phyloP scores from a whole-genome alignment of 2,888 invertebrate species.

The Chrysina gloriosa region DNA sequence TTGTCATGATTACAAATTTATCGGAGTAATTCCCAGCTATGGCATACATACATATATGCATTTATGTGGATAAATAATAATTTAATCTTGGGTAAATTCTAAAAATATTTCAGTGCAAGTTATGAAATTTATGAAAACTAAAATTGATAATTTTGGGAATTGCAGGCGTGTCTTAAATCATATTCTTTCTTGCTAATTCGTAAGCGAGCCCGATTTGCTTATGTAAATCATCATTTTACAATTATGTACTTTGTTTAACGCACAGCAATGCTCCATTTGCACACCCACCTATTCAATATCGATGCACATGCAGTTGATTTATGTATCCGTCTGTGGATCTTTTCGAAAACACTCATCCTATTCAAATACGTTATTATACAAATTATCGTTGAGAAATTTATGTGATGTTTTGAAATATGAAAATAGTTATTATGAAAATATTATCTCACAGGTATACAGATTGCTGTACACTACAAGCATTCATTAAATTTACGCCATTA shows the following conservation, averaged over 20 bases:
- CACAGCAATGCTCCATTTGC: not conserved
- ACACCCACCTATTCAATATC: constrained; percentile 24
- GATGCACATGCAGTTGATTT: constrained; percentile 24
- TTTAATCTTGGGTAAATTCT: too few relatives aligned
- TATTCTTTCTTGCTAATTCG: too few relatives aligned
- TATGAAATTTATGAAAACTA: too few relatives aligned
- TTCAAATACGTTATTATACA: constrained; percentile 35
- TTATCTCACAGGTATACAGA: constrained; percentile 37
- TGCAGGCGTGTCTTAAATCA: too few relatives aligned
- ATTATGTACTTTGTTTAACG: not conserved
- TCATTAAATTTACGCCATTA: constrained; percentile 47
- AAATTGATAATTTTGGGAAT: too few relatives aligned
- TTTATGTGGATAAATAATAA: too few relatives aligned
- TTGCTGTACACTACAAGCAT: constrained; percentile 39
- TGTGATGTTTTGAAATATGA: constrained; percentile 44
- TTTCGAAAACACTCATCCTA: constrained; percentile 26
- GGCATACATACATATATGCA: too few relatives aligned
- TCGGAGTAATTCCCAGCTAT: too few relatives aligned
- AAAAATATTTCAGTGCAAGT: too few relatives aligned
- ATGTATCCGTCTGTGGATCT: constrained; percentile 11
- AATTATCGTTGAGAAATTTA: constrained; percentile 38
- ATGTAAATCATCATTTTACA: too few relatives aligned
- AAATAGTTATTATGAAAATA: constrained; percentile 43
- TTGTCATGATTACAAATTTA: too few relatives aligned
- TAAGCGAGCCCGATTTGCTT: too few relatives aligned